Conservation (phyloP, 1,140 invertebrate species). For the Heliconius nattereri region DNA sequence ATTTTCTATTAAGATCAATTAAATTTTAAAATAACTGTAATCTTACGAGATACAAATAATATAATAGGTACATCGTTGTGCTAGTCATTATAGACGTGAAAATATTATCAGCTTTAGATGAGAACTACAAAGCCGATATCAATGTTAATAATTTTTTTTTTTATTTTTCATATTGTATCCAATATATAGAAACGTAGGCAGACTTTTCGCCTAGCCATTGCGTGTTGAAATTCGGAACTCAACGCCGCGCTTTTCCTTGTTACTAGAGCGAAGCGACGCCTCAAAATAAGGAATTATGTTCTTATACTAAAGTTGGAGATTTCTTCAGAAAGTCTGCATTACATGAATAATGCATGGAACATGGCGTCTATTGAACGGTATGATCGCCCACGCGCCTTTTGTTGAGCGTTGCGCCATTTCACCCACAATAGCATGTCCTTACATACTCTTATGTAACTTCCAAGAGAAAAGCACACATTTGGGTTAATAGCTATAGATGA, state of each 20-base stretch:
- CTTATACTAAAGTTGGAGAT: constrained; percentile 27
- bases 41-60: no score
- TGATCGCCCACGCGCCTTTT: constrained; percentile 45
- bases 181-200: no score
- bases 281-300: constrained; percentile 2
- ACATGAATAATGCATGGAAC: constrained; percentile 48
- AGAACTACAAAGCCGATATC: background rate
- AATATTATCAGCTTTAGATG: background rate
- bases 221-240: no score
- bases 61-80: no score
- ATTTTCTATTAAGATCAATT: no score
- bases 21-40: no score
- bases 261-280: no score
- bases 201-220: no score
- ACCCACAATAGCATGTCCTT: constrained; percentile 47
- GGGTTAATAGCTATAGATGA: constrained; percentile 36
- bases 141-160: background rate
- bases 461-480: constrained; percentile 40
- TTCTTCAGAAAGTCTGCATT: constrained; percentile 42
- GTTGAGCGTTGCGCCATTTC: constrained; percentile 43
- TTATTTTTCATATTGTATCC: no score
- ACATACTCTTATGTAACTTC: constrained; percentile 36
- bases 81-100: background rate
- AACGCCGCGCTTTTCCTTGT: no score
- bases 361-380: constrained; percentile 46